phyloP scores from a whole-genome alignment of 2,888 invertebrate genomes.

The Cosmopolites sordidus region DNA sequence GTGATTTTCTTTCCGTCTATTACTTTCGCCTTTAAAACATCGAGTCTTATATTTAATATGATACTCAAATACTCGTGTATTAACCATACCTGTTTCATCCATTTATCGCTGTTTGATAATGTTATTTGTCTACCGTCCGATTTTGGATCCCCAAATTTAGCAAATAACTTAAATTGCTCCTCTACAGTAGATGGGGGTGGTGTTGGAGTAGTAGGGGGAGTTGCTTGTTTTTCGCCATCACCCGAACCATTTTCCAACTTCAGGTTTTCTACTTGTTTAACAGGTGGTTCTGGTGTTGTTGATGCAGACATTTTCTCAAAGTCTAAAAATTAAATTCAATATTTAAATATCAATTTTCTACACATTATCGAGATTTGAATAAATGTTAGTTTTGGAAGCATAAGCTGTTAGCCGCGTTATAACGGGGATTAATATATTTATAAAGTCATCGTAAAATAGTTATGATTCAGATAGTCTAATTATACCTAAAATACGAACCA shows the following conservation, averaged over 20 bases:
- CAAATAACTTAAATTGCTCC: conserved; percentile 76
- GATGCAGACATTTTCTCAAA: conserved; percentile 6
- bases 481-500: too few species aligned
- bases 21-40: conserved; percentile 52
- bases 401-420: too few species aligned
- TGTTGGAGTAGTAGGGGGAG: conserved; percentile 29
- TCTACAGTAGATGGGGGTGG: conserved; percentile 48
- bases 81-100: conserved; percentile 83
- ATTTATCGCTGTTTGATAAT: conserved; percentile 87
- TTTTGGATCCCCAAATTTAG: conserved; percentile 85
- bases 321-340: too few species aligned
- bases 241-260: conserved; percentile 53
- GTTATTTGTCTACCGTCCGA: conserved; percentile 84
- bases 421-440: too few species aligned
- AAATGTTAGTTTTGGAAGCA: too few species aligned
- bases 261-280: conserved; percentile 52
- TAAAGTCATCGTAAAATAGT: too few species aligned
- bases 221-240: conserved; percentile 15
- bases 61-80: not conserved
- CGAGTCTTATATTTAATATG: too few species aligned
- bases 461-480: too few species aligned
- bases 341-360: too few species aligned
- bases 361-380: too few species aligned
- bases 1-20: conserved; percentile 82
- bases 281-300: conserved; percentile 31